Conservation (phyloP, 2,113 vertebrate species). For the Muscicapa adusta region DNA sequence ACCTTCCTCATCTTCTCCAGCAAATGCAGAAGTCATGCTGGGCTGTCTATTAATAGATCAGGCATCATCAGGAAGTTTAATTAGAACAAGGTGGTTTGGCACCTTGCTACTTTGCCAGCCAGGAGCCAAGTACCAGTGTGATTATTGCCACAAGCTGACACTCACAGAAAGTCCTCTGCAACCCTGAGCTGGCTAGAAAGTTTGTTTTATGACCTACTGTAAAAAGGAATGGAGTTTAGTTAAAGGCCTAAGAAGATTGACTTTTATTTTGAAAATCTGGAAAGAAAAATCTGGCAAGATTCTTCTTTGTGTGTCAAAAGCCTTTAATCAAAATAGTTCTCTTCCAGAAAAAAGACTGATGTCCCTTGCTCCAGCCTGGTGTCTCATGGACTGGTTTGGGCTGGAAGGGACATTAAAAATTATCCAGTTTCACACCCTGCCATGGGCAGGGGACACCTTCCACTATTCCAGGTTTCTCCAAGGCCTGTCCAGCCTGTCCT, state of each 20-base stretch:
- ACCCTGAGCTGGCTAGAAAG: background rate
- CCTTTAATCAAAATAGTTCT: background rate
- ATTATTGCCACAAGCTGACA: background rate
- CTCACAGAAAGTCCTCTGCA: background rate
- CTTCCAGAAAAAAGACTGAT: background rate
- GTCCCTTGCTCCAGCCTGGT: background rate
- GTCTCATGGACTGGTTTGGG: background rate
- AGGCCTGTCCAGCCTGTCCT: background rate
- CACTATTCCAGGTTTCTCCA: background rate
- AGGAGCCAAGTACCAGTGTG: background rate
- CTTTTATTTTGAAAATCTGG: background rate
- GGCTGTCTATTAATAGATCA: slow-evolving; percentile 39
- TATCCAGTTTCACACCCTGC: background rate
- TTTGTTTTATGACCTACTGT: background rate
- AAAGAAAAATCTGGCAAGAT: background rate
- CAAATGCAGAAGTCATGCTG: background rate
- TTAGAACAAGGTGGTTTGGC: slow-evolving; percentile 36
- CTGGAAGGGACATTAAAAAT: background rate
- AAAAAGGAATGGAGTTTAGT: background rate
- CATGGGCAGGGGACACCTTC: background rate
- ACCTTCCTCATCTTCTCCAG: background rate
- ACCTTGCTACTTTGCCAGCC: background rate
- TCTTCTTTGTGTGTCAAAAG: background rate
- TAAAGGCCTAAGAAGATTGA: background rate
- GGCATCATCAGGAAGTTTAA: slow-evolving; percentile 41